Conservation (phyloP, 2,797 vertebrate genomes). For the Peromyscus nudipes region DNA sequence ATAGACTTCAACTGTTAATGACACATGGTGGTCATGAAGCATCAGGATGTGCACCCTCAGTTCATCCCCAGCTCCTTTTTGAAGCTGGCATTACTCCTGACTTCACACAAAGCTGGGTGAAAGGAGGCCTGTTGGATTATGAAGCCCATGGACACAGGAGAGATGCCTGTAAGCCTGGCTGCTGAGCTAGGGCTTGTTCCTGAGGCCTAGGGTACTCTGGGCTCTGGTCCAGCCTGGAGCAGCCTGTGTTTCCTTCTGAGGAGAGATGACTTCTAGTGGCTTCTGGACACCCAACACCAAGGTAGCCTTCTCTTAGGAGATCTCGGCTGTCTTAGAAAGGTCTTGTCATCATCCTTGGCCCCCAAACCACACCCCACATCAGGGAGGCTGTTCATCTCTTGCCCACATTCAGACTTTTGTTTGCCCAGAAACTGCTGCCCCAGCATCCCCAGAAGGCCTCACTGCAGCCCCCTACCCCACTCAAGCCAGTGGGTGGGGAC, state of each 20-base stretch:
- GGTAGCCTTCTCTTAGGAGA: not conserved
- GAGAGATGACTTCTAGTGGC: not conserved
- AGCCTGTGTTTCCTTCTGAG: not conserved
- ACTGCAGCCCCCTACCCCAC: slow-evolving; percentile 6
- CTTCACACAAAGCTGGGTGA: not conserved
- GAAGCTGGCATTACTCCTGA: not conserved
- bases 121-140: not conserved
- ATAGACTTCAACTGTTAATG: not conserved
- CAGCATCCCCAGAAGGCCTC: not conserved
- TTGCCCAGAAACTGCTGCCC: slow-evolving; percentile 62
- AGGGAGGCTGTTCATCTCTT: not conserved
- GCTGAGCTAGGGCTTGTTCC: not conserved
- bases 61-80: not conserved
- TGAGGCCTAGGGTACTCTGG: not conserved
- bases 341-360: not conserved
- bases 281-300: not conserved
- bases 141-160: not conserved
- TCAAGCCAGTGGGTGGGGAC: slow-evolving; percentile 73
- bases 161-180: not conserved
- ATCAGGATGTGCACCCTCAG: not conserved
- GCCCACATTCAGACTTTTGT: not conserved
- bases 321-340: not conserved
- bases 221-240: not conserved
- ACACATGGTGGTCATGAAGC: too few species aligned
- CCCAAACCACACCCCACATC: not conserved